Conservation (phyloP, 2,113 vertebrate genomes). For the Anser cygnoides region DNA sequence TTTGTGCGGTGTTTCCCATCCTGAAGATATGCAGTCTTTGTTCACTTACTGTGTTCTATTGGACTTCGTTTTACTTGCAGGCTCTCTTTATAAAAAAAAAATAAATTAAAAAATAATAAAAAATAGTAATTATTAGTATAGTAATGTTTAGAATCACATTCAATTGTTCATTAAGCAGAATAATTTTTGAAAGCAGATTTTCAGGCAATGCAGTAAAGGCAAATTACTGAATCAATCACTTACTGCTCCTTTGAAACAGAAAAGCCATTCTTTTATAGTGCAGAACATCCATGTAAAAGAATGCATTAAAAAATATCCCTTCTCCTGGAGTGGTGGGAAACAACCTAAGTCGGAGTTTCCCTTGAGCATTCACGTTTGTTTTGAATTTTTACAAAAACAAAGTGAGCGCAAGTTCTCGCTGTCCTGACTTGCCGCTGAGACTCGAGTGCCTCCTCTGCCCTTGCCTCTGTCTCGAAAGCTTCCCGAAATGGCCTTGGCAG, state of each 20-base stretch:
- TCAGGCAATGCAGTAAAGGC: not conserved
- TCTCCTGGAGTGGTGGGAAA: not conserved
- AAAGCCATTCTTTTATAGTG: not conserved
- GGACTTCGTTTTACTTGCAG: not conserved
- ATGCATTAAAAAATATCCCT: not conserved
- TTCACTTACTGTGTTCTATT: not conserved
- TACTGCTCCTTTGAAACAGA: not conserved
- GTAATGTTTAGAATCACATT: not conserved
- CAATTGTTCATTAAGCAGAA: not conserved
- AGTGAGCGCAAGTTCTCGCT: not conserved
- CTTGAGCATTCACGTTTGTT: not conserved
- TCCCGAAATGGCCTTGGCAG: not conserved
- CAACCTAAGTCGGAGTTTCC: not conserved
- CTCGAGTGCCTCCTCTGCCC: not conserved
- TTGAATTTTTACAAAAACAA: not conserved
- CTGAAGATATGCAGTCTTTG: not conserved
- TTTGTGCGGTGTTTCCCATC: not conserved
- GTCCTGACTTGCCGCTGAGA: not conserved
- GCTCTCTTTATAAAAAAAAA: not conserved
- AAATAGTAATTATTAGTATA: not conserved
- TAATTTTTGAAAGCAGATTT: not conserved
- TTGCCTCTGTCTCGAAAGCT: not conserved
- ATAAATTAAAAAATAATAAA: not conserved
- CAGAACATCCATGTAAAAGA: not conserved
- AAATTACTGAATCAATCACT: not conserved